Conservation (phyloP, 2,113 vertebrate species). For the Gasterosteus aculeatus region DNA sequence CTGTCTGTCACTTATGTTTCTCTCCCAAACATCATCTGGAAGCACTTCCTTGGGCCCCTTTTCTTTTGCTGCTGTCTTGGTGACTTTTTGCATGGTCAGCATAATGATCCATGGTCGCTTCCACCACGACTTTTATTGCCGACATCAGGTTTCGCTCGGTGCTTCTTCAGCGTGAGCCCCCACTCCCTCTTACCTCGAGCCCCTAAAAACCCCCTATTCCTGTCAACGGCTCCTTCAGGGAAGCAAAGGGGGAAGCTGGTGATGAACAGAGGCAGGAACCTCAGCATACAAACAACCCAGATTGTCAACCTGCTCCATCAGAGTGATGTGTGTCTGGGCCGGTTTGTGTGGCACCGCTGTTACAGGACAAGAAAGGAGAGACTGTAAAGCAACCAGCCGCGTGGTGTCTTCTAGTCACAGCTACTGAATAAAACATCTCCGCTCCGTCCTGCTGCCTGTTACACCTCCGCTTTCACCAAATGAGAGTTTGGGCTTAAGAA, state of each 20-base stretch:
- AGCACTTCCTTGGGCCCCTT: neutral
- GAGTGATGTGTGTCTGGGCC: neutral
- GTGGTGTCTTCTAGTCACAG: conserved; percentile 35
- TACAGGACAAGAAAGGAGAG: conserved; percentile 22
- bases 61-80: neutral
- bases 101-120: conserved; percentile 14
- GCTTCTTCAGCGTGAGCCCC: neutral
- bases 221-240: conserved; percentile 10
- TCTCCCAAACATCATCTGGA: neutral
- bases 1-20: neutral
- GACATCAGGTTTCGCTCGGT: conserved; percentile 24
- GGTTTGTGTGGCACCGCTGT: conserved; percentile 17
- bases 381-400: conserved; percentile 47
- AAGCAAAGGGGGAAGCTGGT: conserved; percentile 19
- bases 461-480: conserved; percentile 59
- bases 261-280: neutral
- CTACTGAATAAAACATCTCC: conserved; percentile 57
- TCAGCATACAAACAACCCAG: neutral
- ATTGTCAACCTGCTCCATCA: neutral
- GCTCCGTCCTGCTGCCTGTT: conserved; percentile 28
- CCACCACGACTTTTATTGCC: conserved; percentile 24
- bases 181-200: neutral
- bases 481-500: conserved; percentile 48
- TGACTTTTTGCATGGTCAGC: conserved; percentile 13
- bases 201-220: conserved; percentile 26